phyloP scores from a whole-genome alignment of 2,113 vertebrate species.

The Eptesicus fuscus region DNA sequence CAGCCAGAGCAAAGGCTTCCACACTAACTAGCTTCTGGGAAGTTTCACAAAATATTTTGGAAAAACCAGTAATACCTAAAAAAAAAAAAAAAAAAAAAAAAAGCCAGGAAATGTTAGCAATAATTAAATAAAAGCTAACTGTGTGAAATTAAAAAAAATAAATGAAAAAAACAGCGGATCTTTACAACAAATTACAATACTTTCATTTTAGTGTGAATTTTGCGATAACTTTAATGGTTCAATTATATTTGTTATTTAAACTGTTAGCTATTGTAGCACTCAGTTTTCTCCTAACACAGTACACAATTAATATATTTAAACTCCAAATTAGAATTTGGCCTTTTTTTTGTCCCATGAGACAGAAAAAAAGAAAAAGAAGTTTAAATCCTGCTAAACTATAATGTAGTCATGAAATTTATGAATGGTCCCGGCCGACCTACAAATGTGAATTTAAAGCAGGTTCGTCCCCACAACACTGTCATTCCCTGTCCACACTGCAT shows the following conservation, averaged over 20 bases:
- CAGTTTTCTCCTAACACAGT: background rate
- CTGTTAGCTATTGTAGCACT: background rate
- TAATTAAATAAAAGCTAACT: background rate
- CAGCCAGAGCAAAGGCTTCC: conserved; percentile 83
- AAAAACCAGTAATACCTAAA: conserved; percentile 72
- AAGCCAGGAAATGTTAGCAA: background rate
- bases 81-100: background rate
- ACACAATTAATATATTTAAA: conserved; percentile 14
- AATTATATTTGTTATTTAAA: conserved; percentile 36
- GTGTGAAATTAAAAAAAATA: background rate
- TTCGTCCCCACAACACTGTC: background rate
- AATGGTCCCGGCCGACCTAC: conserved; percentile 41
- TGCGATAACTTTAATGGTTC: background rate
- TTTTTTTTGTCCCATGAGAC: background rate
- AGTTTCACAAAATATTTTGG: conserved; percentile 86
- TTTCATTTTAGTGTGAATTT: conserved; percentile 27
- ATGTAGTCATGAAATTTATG: conserved; percentile 27
- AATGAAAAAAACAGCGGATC: background rate
- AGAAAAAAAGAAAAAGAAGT: background rate
- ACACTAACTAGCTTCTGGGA: conserved; percentile 86
- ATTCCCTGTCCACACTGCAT: background rate
- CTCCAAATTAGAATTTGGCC: conserved; percentile 34
- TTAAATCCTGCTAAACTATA: conserved; percentile 52
- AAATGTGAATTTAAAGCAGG: conserved; percentile 43
- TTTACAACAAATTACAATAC: background rate